Evolutionary conservation across 2,888 invertebrate species (phyloP).

Genomic region (Diplazon laetatorius): DNA sequence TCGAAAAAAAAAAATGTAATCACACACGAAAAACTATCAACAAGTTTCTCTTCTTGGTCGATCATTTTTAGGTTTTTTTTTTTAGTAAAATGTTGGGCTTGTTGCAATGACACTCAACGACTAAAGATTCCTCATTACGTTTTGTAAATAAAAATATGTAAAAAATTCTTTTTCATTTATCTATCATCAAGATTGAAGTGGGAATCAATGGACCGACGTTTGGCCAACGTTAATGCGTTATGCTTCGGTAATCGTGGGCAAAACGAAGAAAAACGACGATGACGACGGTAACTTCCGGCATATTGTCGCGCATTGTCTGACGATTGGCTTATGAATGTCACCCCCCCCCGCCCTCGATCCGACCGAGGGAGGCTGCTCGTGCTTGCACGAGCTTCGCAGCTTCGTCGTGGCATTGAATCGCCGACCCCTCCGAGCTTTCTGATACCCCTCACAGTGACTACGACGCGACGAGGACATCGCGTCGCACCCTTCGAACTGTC

Average conservation of each 20-base stretch:
- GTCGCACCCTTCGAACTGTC: constrained; percentile 43
- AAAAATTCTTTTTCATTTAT: background rate
- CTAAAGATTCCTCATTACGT: too few relatives aligned
- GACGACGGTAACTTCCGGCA: constrained; percentile 43
- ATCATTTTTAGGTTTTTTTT: too few relatives aligned
- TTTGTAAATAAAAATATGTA: too few relatives aligned
- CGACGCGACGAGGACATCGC: constrained; percentile 25
- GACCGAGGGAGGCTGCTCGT: constrained; percentile 13
- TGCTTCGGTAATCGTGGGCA: constrained; percentile 17
- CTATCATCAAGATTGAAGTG: background rate
- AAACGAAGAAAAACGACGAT: constrained; percentile 7
- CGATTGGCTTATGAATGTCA: constrained; percentile 64
- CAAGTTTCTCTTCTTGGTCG: too few relatives aligned
- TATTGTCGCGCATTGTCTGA: constrained; percentile 54
- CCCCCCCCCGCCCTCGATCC: too few relatives aligned
- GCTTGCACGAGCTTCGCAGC: constrained; percentile 8
- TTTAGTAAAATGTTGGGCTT: too few relatives aligned
- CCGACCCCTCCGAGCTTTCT: constrained; percentile 40
- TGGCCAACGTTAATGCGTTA: constrained; percentile 41
- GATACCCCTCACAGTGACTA: constrained; percentile 15
- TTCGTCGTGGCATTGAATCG: constrained; percentile 28
- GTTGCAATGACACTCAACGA: too few relatives aligned
- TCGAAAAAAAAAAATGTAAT: too few relatives aligned
- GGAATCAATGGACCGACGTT: constrained; percentile 4
- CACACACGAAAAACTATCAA: too few relatives aligned